Base-by-base conservation (phyloP, 1,140 invertebrate genomes). In the Rhopalosiphum padi region DNA sequence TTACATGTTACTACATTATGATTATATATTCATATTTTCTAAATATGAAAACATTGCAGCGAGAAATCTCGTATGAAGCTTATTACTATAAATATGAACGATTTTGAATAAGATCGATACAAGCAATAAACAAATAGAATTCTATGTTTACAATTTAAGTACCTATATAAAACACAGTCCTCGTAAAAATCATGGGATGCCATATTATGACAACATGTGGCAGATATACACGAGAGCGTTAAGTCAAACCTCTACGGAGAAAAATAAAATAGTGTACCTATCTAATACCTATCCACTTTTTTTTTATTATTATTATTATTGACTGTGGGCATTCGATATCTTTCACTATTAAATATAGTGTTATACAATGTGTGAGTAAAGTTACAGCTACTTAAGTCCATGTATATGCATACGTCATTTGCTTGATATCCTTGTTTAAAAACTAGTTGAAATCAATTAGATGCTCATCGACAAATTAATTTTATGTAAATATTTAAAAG, bases 21-120 rank as follows among this genome's bases (percentile, higher is more conserved):
- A 51, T 35, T n/a, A 51, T n/a, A 51, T 68, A 60, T 43, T 60
- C 21, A 43, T 90, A 90, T 68, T 90, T 60, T n/a, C 89, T 55
- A 11, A 41, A 25, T 25, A 60, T 30, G 25, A 60, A 68, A 68
- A 68, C 41, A 68, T 21, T 18, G 0, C 2, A 5, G 2, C 22
- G 86, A 88, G 86, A 35, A 88, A 88, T 55, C 22, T 87, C 46
- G 0, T 35, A 22, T n/a, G 83, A 11, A 30, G 25, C 25, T 46
- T 37, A 88, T 88, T 88, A 88, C 43, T 86, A 48, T 0, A 37
- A 41, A 41, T 37, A 1, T 35, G 22, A 53, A 89, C 22, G 22
- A 15, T 53, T 37, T 41, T 48, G 6, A 35, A 89, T 55, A 35
- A 25, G 48, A 55, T 89, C 35, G 48, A 89, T 53, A 89, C 35